phyloP scores from a whole-genome alignment of 2,888 invertebrate species.

The Athrips mouffetella region DNA sequence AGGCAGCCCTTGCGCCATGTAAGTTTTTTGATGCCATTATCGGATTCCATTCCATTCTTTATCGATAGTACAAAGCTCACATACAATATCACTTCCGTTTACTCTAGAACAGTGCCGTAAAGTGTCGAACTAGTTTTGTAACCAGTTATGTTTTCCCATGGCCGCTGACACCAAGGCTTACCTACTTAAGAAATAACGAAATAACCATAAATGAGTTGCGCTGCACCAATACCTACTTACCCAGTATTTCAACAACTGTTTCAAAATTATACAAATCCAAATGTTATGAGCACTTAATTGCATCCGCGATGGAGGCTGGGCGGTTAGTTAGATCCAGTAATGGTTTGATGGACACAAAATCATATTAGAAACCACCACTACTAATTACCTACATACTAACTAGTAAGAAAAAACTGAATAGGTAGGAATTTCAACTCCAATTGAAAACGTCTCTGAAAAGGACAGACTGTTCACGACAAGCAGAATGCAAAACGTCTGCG shows the following conservation, averaged over 20 bases:
- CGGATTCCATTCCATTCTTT: neutral
- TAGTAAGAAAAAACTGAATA: no score
- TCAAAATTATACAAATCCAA: neutral
- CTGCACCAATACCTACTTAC: neutral
- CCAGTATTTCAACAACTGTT: neutral
- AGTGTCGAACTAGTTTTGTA: conserved; percentile 21
- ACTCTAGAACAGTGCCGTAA: conserved; percentile 12
- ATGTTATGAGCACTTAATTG: no score
- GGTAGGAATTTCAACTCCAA: no score
- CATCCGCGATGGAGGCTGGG: no score
- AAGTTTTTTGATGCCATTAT: neutral
- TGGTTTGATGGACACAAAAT: no score
- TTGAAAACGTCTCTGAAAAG: no score
- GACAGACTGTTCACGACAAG: no score
- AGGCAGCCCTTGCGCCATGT: neutral
- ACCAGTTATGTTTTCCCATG: conserved; percentile 22
- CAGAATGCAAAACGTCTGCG: conserved; percentile 1
- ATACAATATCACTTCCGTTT: conserved; percentile 15
- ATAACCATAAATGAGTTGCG: conserved; percentile 13
- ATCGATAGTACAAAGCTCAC: neutral
- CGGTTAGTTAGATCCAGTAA: no score
- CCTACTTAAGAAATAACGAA: conserved; percentile 19
- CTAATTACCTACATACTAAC: no score
- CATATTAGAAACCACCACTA: no score
- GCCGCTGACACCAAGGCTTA: conserved; percentile 22